phyloP scores from a whole-genome alignment of 2,888 invertebrate species.

The Eulithis testata region DNA sequence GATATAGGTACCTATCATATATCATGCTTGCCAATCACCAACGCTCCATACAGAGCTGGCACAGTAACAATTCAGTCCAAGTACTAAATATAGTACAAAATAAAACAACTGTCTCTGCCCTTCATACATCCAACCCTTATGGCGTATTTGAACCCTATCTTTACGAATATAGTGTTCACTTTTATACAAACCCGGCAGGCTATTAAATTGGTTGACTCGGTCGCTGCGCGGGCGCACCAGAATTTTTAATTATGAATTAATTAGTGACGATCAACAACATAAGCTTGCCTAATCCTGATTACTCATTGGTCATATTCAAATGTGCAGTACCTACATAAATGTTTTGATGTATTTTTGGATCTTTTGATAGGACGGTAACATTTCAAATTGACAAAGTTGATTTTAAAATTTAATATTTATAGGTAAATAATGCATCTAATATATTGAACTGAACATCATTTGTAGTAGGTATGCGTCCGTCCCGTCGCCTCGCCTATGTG shows the following conservation, averaged over 20 bases:
- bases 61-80: slow-evolving; percentile 81
- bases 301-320: slow-evolving; percentile 54
- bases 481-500: slow-evolving; percentile 55
- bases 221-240: slow-evolving; percentile 79
- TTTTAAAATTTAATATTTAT: too few species aligned
- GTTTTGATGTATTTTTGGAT: slow-evolving; percentile 9
- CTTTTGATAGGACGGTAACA: background rate
- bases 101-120: slow-evolving; percentile 84
- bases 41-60: slow-evolving; percentile 70
- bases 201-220: slow-evolving; percentile 76
- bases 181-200: slow-evolving; percentile 58
- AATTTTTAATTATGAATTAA: slow-evolving; percentile 85
- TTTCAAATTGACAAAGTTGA: too few species aligned
- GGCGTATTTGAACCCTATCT: slow-evolving; percentile 61
- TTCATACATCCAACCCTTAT: slow-evolving; percentile 71
- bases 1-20: slow-evolving; percentile 45
- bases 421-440: slow-evolving; percentile 19
- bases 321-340: slow-evolving; percentile 29
- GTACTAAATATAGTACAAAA: slow-evolving; percentile 84
- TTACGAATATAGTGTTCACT: slow-evolving; percentile 61
- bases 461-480: slow-evolving; percentile 49
- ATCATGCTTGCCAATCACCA: slow-evolving; percentile 68
- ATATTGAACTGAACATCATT: slow-evolving; percentile 26
- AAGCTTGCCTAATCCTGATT: slow-evolving; percentile 74
- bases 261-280: slow-evolving; percentile 79